phyloP scores from a whole-genome alignment of 2,888 invertebrate genomes.

The Eupithecia subumbrata region DNA sequence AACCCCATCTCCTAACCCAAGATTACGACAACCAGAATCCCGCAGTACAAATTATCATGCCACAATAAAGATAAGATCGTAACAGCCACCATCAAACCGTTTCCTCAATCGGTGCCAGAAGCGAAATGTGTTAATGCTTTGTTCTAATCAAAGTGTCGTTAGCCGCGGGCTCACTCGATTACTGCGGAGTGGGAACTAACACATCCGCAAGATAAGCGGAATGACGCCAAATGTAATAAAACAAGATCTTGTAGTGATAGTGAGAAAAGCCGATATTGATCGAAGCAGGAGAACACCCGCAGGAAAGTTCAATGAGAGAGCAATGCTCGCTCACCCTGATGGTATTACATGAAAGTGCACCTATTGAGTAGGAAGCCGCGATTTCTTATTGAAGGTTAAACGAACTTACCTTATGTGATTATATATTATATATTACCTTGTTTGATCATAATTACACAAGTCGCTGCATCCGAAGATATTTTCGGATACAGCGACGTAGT shows the following conservation, averaged over 20 bases:
- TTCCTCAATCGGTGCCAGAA: slow-evolving; percentile 47
- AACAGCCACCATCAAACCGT: slow-evolving; percentile 38
- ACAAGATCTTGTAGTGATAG: slow-evolving; percentile 27
- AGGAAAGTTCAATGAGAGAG: background rate
- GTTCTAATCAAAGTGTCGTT: slow-evolving; percentile 75
- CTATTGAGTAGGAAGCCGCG: background rate
- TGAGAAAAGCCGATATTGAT: slow-evolving; percentile 20
- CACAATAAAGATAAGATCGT: slow-evolving; percentile 40
- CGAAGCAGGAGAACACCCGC: background rate
- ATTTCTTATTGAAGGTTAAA: too few relatives aligned
- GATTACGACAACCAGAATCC: slow-evolving; percentile 24
- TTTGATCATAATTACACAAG: too few relatives aligned
- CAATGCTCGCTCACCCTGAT: too few relatives aligned
- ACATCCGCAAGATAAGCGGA: slow-evolving; percentile 62
- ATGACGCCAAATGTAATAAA: slow-evolving; percentile 44
- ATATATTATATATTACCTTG: too few relatives aligned
- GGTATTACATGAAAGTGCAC: background rate
- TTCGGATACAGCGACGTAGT: too few relatives aligned
- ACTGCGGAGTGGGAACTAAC: slow-evolving; percentile 67
- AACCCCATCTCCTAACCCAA: slow-evolving; percentile 17
- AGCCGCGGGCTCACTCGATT: slow-evolving; percentile 69
- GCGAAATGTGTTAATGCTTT: slow-evolving; percentile 63
- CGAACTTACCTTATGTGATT: too few relatives aligned
- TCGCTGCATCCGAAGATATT: too few relatives aligned
- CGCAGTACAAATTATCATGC: slow-evolving; percentile 37